Evolutionary conservation across 2,888 invertebrate genomes (phyloP).

Genomic region (Ormyrus rosae): DNA sequence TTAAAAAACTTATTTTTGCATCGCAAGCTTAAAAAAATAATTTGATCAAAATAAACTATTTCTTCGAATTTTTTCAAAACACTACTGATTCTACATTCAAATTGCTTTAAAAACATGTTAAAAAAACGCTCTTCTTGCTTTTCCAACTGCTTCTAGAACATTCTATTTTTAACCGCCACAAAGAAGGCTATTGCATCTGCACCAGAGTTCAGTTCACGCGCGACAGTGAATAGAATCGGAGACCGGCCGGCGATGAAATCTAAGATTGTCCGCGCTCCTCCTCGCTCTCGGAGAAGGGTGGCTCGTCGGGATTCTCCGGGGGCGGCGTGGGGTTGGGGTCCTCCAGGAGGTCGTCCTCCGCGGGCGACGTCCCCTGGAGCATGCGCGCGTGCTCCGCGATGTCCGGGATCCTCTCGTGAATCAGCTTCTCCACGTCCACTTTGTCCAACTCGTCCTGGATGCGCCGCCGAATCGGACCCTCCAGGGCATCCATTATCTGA

Average conservation of each 20-base stretch:
- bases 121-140: no score
- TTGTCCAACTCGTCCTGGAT: slow-evolving; percentile 86
- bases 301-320: slow-evolving; percentile 64
- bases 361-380: slow-evolving; percentile 60
- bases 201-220: no score
- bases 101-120: no score
- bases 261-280: slow-evolving; percentile 69
- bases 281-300: slow-evolving; percentile 72
- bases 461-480: slow-evolving; percentile 85
- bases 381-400: slow-evolving; percentile 79
- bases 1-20: no score
- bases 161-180: no score
- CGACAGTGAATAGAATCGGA: no score
- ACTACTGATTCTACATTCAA: no score
- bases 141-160: no score
- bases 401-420: slow-evolving; percentile 83
- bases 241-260: neutral
- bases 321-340: slow-evolving; percentile 56
- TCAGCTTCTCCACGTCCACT: slow-evolving; percentile 85
- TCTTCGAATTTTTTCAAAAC: no score
- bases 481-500: slow-evolving; percentile 91
- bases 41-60: no score
- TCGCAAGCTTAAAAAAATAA: no score
- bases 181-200: no score
- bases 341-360: slow-evolving; percentile 60